A percentile compares a stretch with the other conserved stretches of the same genome.
phyloP scores from a whole-genome alignment of 2,113 vertebrate species.

The Lepus americanus region DNA sequence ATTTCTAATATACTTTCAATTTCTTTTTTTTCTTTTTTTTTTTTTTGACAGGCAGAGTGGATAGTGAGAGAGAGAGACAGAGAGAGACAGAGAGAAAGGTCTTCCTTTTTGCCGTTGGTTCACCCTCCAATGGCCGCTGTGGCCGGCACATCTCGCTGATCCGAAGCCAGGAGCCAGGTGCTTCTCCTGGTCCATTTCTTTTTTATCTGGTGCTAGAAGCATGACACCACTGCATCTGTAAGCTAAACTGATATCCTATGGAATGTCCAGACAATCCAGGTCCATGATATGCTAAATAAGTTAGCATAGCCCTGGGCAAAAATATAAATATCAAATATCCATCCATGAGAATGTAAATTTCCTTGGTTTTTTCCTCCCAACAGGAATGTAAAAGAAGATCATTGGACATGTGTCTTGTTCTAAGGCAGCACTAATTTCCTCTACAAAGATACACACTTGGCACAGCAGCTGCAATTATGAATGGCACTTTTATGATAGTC shows the following conservation, averaged over 20 bases:
- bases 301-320: neutral
- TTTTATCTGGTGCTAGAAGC: neutral
- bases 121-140: no score
- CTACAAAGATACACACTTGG: neutral
- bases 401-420: neutral
- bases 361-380: neutral
- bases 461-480: neutral
- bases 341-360: neutral
- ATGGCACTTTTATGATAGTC: neutral
- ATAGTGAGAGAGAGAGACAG: no score
- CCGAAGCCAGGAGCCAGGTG: no score
- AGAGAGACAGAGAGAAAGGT: no score
- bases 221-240: neutral
- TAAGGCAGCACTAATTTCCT: neutral
- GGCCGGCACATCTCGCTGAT: no score
- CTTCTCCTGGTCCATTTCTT: neutral
- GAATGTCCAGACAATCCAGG: neutral
- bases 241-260: constrained; percentile 21
- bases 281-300: neutral
- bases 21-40: constrained; percentile 24
- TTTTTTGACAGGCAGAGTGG: no score
- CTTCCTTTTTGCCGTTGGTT: no score
- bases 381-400: neutral
- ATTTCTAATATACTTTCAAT: neutral
- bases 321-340: neutral